Base-by-base conservation (phyloP, 2,888 invertebrate genomes). In the Blastobasis lacticolella region DNA sequence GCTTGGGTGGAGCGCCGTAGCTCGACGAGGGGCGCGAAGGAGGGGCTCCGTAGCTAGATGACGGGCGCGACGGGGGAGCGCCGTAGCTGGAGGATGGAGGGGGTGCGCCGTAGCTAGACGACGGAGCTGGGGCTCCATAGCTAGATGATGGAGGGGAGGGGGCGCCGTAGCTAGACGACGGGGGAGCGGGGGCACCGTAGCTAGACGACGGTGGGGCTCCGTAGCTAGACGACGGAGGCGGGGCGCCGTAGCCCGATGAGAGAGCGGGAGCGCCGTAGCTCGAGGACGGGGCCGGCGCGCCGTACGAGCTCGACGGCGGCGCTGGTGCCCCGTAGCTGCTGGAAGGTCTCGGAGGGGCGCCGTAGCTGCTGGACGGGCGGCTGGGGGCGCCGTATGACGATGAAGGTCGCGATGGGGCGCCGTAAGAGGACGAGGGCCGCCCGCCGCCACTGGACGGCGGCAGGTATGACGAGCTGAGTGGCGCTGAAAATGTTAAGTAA, bases 401-500 rank as follows among this genome's bases (percentile, higher is more conserved):
- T 4, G 83, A 83, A 75, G 78, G 6, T 49, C 87, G 86, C 5
- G 63, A 68, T 9, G 72, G 70, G 1, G 69, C 65, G 5, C 83
- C 78, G 53, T 78, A 75, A 54, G 76, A 79, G 7, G 85, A 83
- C 1, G 82, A 83, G 7, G 78, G 75, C 36, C 66, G 62, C 58
- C 89, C 86, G 3, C 87, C 83, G 42, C 88, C 73, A 56, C 53
- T 50, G 8, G 91, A 89, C 23, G 92, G 91, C 44, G 91, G 91
- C 51, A 91, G 80, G 67, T 91, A 91, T 49, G 87, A 90, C n/a
- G 89, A 87, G 51, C 88, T 85, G 61, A 90, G 60, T 43, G 90
- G 90, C 41, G 90, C 90, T 90, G 81, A 23, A 23, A 23, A 23
- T 23, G 23, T 23, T 23, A 23, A 23, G 23, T 23, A 23, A 23